Evolutionary conservation across 37 sponge, comb jelly and placozoan genomes (phyloP), one percentile per base, ranked within the genome.

Genomic region (Agelas oroides): DNA sequence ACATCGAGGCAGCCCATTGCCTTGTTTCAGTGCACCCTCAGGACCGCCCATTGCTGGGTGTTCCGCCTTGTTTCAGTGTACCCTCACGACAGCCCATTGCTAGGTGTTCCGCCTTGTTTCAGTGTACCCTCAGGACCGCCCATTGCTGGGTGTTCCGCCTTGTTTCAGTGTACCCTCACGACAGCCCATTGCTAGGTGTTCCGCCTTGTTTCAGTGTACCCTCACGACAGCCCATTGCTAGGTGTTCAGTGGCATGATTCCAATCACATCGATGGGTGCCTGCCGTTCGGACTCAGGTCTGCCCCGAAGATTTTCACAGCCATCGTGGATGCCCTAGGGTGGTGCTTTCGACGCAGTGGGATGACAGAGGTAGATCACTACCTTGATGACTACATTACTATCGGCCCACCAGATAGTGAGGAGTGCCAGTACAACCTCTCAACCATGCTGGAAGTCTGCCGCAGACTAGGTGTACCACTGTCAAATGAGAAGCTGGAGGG

Each of bases 281-380:
- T 72, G 27, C 83, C 83, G 13, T 83, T 83, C 30, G 73, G 83
- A 31, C 73, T 83, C 32, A 0, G 73, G 34, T 80, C 70, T 3
- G 81, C 81, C 57, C 55, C 81, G 16, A 65, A 67, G 33, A 68
- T 80, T 39, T 83, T 83, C 57, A 83, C 32, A 17, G 82, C 82
- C 20, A 57, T 81, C 15, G 82, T 71, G 1, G 82, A 81, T 53
- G 59, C 56, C 20, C 23, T 83, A 8, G 62, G 58, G 25, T 83
- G 73, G 83, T 36, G 33, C 0, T 37, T 83, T 16, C 53, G 35
- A 2, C 34, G 28, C 0, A 59, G 32, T 15, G 83, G 71, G 24
- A 61, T 72, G 25, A 25, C 30, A 35, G n/a, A 41, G 20, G 17
- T 35, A 1, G 64, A 16, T 2, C 80, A 79, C 52, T 64, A 79